A percentile compares a stretch with the other conserved stretches of the same genome.
These are phyloP conservation scores for Trogon surrucura DNA, from an alignment of 2,113 vertebrate species.

Conservation along the genomic window DNA sequence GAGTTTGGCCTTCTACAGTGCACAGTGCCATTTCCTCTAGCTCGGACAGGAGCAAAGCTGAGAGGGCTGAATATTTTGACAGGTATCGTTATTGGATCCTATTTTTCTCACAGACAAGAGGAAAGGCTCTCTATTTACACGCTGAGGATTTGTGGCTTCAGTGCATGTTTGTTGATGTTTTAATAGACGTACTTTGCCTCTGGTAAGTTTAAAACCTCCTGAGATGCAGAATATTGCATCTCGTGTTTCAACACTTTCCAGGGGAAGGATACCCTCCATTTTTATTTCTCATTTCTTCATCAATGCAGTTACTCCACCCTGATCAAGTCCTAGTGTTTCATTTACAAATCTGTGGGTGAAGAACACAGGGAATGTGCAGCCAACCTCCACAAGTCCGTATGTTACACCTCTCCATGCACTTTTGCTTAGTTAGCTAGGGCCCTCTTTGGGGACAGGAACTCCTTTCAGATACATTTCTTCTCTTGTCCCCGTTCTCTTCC, in stretches of 20 bases:
- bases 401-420: slow-evolving; percentile 23
- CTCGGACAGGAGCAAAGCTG: background rate
- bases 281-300: slow-evolving; percentile 65
- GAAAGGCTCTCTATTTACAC: background rate
- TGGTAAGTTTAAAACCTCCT: slow-evolving; percentile 66
- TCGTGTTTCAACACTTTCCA: slow-evolving; percentile 54
- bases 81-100: background rate
- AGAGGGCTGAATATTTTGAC: background rate
- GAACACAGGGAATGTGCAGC: slow-evolving; percentile 25
- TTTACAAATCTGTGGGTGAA: slow-evolving; percentile 21
- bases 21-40: background rate
- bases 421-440: slow-evolving; percentile 50
- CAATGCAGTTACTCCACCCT: slow-evolving; percentile 30
- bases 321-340: slow-evolving; percentile 46
- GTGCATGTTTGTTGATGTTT: slow-evolving; percentile 37
- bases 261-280: slow-evolving; percentile 1
- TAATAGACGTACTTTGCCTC: background rate
- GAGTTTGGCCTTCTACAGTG: background rate
- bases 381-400: background rate
- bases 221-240: slow-evolving; percentile 24
- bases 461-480: slow-evolving; percentile 77
- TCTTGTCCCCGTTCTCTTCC: slow-evolving; percentile 75
- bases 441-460: slow-evolving; percentile 58
- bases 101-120: background rate
- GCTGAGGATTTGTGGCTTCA: slow-evolving; percentile 23